Evolutionary conservation across 1,140 invertebrate species (phyloP).

Genomic region (Bombyx mandarina): DNA sequence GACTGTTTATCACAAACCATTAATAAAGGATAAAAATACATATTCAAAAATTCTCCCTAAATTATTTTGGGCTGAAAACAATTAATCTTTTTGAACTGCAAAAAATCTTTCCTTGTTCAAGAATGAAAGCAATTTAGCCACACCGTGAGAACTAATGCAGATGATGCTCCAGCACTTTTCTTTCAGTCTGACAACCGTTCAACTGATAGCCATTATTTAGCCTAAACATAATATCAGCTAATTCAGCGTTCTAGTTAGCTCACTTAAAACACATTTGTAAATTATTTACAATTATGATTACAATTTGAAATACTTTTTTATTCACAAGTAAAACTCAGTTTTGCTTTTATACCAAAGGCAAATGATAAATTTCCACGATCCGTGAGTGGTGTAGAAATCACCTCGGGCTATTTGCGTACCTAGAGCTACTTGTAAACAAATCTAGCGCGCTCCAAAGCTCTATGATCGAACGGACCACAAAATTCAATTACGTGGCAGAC

Average conservation of each 20-base stretch:
- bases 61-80: no score
- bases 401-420: conserved; percentile 18
- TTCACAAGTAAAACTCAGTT: background rate
- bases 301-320: background rate
- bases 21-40: no score
- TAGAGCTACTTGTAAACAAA: conserved; percentile 27
- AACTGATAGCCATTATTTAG: no score
- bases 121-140: conserved; percentile 45
- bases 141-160: conserved; percentile 43
- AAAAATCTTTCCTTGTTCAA: conserved; percentile 19
- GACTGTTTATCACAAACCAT: no score
- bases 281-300: background rate
- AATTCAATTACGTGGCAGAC: conserved; percentile 64
- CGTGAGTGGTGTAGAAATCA: conserved; percentile 11
- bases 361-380: conserved; percentile 2
- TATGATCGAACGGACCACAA: conserved; percentile 53
- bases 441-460: conserved; percentile 22
- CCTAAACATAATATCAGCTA: no score
- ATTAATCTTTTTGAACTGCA: no score
- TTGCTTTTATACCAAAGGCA: conserved; percentile 1
- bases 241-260: no score
- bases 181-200: no score
- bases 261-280: no score
- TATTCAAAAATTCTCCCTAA: no score
- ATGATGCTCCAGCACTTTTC: conserved; percentile 12